Base-by-base conservation (phyloP, 2,797 vertebrate genomes). In the Austrolebias charrua region DNA sequence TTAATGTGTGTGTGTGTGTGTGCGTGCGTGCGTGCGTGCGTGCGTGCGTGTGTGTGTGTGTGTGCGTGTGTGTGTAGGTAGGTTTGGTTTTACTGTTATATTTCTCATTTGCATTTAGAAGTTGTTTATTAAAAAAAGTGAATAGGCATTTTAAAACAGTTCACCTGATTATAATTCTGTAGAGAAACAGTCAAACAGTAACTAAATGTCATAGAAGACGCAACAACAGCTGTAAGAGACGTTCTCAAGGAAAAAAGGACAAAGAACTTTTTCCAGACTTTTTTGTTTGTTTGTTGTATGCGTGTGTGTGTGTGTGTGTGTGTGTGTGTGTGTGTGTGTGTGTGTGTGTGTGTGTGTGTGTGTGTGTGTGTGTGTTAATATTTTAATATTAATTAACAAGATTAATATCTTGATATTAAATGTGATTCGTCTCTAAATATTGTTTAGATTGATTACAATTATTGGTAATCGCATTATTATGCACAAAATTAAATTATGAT, bases 1-100 rank as follows among this genome's bases (percentile, higher is more conserved):
- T 56, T 49, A 12, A 33, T 42, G 31, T 38, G 35, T 58, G 28
- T 28, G 13, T 38, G 8, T 38, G 4, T 8, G 10, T 3, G 7
- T 7, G 35, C n/a, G 31, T 38, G 35, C 55, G 28, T 28, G 13
- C 12, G 8, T 38, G 4, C 7, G 10, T 3, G 7, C 1, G 35
- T 42, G 31, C 31, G 35, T 58, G 28, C 24, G 13, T 38, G 8
- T 38, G 4, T 8, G 10, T 3, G 7, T 7, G 35, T 42, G 31
- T 38, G 35, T 58, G 28, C 24, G 13, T 38, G 8, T 38, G 4
- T 8, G 10, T 3, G 7, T 7, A 9, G 5, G 16, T 15, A 33
- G 44, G 12, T 0, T 72, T 60, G 60, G 42, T 49, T 73, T 66
- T 42, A 28, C 35, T 31, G 57, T 38, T 13, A 7, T 9, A 15